A percentile compares a stretch with the other conserved stretches of the same genome.
phyloP scores from a whole-genome alignment of 2,113 vertebrate genomes.

The Leptodactylus fuscus region DNA sequence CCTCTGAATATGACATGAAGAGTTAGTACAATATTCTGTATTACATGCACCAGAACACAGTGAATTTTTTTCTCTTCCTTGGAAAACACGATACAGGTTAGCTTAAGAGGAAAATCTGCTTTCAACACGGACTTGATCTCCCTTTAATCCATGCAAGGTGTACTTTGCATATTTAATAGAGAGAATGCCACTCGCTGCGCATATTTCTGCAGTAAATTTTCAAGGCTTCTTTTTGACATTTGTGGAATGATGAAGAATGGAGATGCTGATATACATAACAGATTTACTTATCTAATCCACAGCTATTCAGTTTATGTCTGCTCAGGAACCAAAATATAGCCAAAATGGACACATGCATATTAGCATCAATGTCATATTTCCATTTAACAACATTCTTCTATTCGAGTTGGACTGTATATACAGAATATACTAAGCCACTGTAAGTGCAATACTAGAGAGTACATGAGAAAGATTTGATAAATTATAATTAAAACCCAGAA shows the following conservation, averaged over 20 bases:
- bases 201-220: slow-evolving; percentile 32
- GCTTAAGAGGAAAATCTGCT: slow-evolving; percentile 51
- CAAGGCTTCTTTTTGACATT: background rate
- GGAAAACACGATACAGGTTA: slow-evolving; percentile 51
- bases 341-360: background rate
- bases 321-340: background rate
- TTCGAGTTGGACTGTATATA: background rate
- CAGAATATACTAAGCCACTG: no score
- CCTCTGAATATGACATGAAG: slow-evolving; percentile 57
- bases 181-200: slow-evolving; percentile 33
- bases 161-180: slow-evolving; percentile 49
- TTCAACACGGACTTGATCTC: slow-evolving; percentile 55
- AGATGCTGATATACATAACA: background rate
- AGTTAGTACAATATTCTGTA: slow-evolving; percentile 48
- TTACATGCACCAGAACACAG: slow-evolving; percentile 33
- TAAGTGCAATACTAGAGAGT: background rate
- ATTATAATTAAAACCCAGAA: background rate
- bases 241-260: slow-evolving; percentile 14
- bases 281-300: slow-evolving; percentile 38
- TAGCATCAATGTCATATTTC: background rate
- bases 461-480: background rate
- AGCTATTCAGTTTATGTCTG: slow-evolving; percentile 16
- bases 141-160: slow-evolving; percentile 58
- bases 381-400: background rate
- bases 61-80: slow-evolving; percentile 55